Conservation (phyloP, 2,888 invertebrate species). For the Myopa tessellatipennis region DNA sequence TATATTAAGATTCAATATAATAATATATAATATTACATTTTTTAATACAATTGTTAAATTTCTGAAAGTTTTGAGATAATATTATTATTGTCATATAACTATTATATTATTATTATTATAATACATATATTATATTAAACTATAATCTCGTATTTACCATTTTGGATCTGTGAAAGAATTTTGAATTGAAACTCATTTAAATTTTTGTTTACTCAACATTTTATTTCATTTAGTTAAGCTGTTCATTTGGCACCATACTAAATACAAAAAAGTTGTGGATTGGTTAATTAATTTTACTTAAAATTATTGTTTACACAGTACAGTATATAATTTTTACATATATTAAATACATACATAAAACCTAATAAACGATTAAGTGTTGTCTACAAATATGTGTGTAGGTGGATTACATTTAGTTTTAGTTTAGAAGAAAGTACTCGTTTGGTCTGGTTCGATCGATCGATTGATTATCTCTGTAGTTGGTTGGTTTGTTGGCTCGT, state of each 20-base stretch:
- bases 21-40: neutral
- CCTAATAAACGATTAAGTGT: conserved; percentile 8
- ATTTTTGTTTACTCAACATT: conserved; percentile 6
- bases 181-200: conserved; percentile 1
- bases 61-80: no score
- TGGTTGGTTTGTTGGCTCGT: neutral
- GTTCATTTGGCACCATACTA: conserved; percentile 27
- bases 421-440: conserved; percentile 15
- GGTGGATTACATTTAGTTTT: conserved; percentile 5
- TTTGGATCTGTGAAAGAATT: neutral
- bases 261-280: neutral
- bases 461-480: conserved; percentile 3
- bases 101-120: no score
- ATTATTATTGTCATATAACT: no score
- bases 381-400: neutral
- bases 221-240: conserved; percentile 17
- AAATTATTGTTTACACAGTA: conserved; percentile 8
- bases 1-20: neutral
- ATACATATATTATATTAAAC: no score
- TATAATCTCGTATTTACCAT: no score
- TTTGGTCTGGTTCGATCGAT: neutral
- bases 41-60: no score
- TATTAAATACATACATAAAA: conserved; percentile 1
- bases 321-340: conserved; percentile 8
- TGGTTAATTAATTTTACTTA: conserved; percentile 15